Conservation (phyloP, 1,140 invertebrate species). For the Brachionus rubens region DNA sequence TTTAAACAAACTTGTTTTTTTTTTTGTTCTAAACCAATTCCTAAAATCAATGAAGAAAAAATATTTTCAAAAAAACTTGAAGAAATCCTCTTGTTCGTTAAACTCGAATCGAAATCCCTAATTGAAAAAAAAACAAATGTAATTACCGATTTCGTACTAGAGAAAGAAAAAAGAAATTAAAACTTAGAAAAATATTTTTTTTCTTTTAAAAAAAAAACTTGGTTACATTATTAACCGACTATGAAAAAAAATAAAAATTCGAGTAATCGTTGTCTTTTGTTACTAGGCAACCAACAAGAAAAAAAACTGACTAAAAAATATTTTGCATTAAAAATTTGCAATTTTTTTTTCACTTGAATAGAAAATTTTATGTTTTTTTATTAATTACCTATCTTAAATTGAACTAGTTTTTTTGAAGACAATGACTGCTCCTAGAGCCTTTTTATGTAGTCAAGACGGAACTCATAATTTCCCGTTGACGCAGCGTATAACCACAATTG, state of each 20-base stretch:
- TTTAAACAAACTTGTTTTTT: no score
- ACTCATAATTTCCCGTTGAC: conserved; percentile 47
- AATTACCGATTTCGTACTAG: not conserved
- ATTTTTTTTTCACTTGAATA: conserved; percentile 9
- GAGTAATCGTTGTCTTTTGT: conserved; percentile 21
- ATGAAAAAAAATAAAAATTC: not conserved
- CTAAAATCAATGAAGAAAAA: no score
- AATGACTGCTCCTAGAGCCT: conserved; percentile 21
- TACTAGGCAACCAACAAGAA: not conserved
- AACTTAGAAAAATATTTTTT: not conserved
- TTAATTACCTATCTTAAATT: not conserved
- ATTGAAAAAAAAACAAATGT: not conserved
- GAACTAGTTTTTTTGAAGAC: not conserved
- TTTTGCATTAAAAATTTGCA: conserved; percentile 31
- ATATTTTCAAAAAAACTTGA: no score
- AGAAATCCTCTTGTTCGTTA: no score
- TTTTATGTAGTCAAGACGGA: conserved; percentile 24
- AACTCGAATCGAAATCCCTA: no score
- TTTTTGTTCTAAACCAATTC: no score
- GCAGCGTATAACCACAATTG: conserved; percentile 58
- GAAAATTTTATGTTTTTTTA: conserved; percentile 3
- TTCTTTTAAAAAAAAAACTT: conserved; percentile 26
- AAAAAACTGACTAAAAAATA: not conserved
- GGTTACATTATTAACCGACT: conserved; percentile 32
- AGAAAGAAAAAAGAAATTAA: no score